Conservation (phyloP, 2,113 vertebrate genomes). For the Xerus inauris region DNA sequence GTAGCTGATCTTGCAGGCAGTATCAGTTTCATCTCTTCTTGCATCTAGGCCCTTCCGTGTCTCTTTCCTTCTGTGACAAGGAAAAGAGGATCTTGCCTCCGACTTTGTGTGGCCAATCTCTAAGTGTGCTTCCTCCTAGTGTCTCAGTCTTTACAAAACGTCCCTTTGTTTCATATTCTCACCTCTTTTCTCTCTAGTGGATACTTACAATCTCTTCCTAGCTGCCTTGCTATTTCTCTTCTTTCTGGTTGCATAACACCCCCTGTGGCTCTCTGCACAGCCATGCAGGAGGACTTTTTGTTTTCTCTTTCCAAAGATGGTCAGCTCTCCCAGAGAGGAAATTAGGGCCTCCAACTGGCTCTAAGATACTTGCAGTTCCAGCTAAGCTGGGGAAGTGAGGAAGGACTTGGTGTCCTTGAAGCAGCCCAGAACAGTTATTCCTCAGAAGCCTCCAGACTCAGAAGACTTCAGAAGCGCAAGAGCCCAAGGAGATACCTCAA, state of each 20-base stretch:
- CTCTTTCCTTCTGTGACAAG: background rate
- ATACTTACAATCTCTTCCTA: background rate
- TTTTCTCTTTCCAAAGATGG: background rate
- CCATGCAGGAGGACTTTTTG: background rate
- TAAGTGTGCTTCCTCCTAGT: background rate
- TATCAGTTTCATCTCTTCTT: background rate
- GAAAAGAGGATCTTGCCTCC: background rate
- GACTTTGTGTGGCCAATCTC: background rate
- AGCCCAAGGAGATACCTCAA: background rate
- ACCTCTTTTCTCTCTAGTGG: background rate
- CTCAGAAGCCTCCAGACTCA: too few species aligned
- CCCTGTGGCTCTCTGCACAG: background rate
- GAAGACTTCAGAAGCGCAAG: background rate
- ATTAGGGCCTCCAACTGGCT: background rate
- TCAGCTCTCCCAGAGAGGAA: background rate
- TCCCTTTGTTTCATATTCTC: background rate
- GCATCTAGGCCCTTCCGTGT: background rate
- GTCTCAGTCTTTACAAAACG: background rate
- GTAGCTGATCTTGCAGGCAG: background rate
- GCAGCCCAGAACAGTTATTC: background rate
- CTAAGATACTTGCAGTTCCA: background rate
- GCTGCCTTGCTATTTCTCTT: background rate
- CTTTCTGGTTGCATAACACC: background rate
- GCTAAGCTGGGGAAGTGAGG: background rate
- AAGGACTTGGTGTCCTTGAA: background rate